Percentiles rank a stretch among this genome's conserved stretches.
These are phyloP conservation scores for Protobothrops flavoviridis DNA, from an alignment of 2,113 vertebrate genomes.

Conservation along the genomic window DNA sequence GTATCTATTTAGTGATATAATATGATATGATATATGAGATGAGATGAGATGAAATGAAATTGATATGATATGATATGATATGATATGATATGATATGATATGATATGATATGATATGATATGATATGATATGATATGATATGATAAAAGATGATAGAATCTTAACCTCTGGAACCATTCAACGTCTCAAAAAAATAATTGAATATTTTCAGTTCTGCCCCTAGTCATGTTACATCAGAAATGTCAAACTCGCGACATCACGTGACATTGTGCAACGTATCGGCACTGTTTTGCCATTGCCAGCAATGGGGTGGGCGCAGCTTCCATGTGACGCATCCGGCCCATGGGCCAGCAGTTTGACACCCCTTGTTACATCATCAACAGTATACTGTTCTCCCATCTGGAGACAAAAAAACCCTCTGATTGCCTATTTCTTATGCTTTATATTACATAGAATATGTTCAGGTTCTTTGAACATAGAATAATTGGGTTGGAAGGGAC, in stretches of 20 bases:
- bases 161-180: neutral
- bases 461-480: too few relatives aligned
- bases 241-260: too few relatives aligned
- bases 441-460: neutral
- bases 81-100: neutral
- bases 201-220: neutral
- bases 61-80: neutral
- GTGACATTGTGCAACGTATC: too few relatives aligned
- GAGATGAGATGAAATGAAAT: too few relatives aligned
- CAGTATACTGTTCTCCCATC: neutral
- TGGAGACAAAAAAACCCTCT: neutral
- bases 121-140: too few relatives aligned
- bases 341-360: too few relatives aligned
- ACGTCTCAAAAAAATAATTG: neutral
- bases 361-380: neutral
- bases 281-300: too few relatives aligned
- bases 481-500: too few relatives aligned
- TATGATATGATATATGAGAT: neutral
- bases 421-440: neutral
- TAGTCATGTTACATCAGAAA: neutral
- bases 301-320: too few relatives aligned
- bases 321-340: too few relatives aligned
- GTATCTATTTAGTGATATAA: neutral
- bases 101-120: too few relatives aligned
- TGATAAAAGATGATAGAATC: neutral